Conservation (phyloP, 1,140 invertebrate genomes). For the Apolygus lucorum region DNA sequence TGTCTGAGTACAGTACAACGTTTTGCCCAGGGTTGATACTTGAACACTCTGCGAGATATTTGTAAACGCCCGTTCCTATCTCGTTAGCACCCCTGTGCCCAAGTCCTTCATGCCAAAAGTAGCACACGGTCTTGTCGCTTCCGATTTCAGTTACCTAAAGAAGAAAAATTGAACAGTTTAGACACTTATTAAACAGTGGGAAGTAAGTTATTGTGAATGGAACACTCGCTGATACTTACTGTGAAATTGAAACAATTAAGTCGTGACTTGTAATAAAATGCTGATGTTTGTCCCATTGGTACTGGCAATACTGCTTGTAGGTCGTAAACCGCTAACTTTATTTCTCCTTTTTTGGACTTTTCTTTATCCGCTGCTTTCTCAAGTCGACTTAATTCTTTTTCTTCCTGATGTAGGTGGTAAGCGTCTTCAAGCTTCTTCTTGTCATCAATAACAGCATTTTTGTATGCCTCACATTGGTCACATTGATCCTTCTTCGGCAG, state of each 20-base stretch:
- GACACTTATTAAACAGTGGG: background rate
- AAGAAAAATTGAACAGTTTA: background rate
- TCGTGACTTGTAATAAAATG: slow-evolving; percentile 17
- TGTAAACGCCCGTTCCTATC: slow-evolving; percentile 21
- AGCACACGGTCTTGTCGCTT: slow-evolving; percentile 15
- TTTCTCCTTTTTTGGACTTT: background rate
- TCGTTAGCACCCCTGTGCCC: slow-evolving; percentile 27
- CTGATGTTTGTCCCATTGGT: background rate
- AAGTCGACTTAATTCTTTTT: background rate
- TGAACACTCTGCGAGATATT: slow-evolving; percentile 15
- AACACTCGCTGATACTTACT: slow-evolving; percentile 8
- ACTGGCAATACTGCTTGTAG: slow-evolving; percentile 11
- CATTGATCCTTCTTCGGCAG: background rate
- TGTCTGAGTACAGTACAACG: slow-evolving; percentile 26
- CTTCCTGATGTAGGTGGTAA: background rate
- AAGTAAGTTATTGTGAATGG: background rate
- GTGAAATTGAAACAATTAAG: slow-evolving; percentile 6
- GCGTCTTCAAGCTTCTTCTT: background rate
- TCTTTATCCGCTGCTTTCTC: background rate
- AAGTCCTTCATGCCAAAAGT: slow-evolving; percentile 26
- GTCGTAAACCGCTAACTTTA: background rate
- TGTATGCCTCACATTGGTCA: background rate
- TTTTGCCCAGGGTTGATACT: slow-evolving; percentile 19
- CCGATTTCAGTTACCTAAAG: background rate
- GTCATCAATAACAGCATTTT: background rate